Percentiles rank a stretch among this genome's conserved stretches.
phyloP scores from a whole-genome alignment of 2,888 invertebrate genomes.

The Hemaris fuciformis region DNA sequence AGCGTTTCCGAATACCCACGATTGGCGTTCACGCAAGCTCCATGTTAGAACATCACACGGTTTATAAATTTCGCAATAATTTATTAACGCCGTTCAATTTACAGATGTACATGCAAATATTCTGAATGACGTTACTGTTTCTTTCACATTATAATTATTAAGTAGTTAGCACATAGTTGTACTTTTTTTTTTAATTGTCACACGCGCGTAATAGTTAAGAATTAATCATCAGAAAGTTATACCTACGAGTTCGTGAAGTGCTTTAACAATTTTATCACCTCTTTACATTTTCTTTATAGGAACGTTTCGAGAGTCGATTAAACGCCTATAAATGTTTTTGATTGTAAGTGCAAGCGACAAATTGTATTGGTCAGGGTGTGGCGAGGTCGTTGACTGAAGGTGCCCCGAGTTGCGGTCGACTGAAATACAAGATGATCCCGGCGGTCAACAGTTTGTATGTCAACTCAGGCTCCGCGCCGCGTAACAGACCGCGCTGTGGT shows the following conservation, averaged over 20 bases:
- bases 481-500: slow-evolving; percentile 35
- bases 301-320: slow-evolving; percentile 54
- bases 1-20: neutral
- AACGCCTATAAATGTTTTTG: slow-evolving; percentile 67
- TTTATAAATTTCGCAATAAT: neutral
- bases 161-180: neutral
- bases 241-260: slow-evolving; percentile 56
- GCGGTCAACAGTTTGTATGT: slow-evolving; percentile 52
- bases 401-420: slow-evolving; percentile 60
- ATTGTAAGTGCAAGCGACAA: slow-evolving; percentile 49
- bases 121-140: neutral
- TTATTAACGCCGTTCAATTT: neutral
- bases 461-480: slow-evolving; percentile 32
- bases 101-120: neutral
- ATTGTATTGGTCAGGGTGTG: slow-evolving; percentile 59
- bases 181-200: neutral
- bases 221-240: slow-evolving; percentile 24
- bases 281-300: slow-evolving; percentile 63
- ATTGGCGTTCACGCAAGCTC: neutral
- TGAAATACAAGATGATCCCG: slow-evolving; percentile 68
- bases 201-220: neutral
- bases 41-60: neutral
- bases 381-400: slow-evolving; percentile 63
- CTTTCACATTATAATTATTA: neutral
- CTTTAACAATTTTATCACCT: slow-evolving; percentile 59